Conservation (phyloP, 2,113 vertebrate species). For the Tenrec ecaudatus region DNA sequence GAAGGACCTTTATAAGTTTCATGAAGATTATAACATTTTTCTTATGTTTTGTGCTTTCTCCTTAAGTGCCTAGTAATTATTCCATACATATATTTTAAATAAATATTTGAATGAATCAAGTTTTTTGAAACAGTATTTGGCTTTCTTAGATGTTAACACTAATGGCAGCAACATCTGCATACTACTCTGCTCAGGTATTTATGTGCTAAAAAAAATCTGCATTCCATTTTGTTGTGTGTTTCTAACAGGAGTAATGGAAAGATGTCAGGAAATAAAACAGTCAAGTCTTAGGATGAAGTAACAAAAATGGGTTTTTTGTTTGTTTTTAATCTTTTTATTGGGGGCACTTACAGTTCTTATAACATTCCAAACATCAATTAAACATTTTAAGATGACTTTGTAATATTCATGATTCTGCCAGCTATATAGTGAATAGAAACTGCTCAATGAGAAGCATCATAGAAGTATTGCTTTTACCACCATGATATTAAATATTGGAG, state of each 20-base stretch:
- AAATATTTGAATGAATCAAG: background rate
- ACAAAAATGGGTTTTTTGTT: background rate
- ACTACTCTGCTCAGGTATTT: background rate
- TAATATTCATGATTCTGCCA: background rate
- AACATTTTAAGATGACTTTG: background rate
- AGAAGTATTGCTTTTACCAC: fast-evolving
- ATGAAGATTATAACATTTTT: background rate
- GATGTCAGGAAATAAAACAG: background rate
- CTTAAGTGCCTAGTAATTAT: background rate
- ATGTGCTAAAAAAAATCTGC: background rate
- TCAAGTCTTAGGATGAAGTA: background rate
- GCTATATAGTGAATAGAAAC: background rate
- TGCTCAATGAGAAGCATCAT: background rate
- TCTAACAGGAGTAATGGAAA: background rate
- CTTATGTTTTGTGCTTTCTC: background rate
- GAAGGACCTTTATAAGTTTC: background rate
- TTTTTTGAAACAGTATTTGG: background rate
- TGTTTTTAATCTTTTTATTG: no score
- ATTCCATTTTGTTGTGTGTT: background rate
- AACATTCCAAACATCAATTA: no score
- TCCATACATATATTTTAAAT: background rate
- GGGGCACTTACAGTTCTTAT: no score
- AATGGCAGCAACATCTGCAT: no score
- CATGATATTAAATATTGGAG: background rate
- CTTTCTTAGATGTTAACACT: background rate